A percentile compares a stretch with the other conserved stretches of the same genome.
phyloP scores from a whole-genome alignment of 2,797 vertebrate genomes.

The Denticeps clupeoides region DNA sequence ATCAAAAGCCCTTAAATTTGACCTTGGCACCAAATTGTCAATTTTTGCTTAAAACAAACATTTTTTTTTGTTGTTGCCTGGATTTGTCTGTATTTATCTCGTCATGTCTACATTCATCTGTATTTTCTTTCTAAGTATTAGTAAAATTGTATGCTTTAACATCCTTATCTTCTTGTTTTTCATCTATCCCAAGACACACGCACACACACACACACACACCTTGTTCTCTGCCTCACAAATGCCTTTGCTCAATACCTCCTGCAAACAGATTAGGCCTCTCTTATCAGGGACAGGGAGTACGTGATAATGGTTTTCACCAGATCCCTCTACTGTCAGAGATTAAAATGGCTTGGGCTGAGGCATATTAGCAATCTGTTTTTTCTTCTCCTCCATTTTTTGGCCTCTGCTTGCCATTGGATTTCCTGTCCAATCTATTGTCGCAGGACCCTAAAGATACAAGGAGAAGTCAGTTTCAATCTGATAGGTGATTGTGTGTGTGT shows the following conservation, averaged over 20 bases:
- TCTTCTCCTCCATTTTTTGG: slow-evolving; percentile 47
- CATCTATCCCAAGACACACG: slow-evolving; percentile 34
- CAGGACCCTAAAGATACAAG: slow-evolving; percentile 76
- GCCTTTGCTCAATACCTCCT: slow-evolving; percentile 85
- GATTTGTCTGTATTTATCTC: no score
- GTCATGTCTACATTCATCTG: no score
- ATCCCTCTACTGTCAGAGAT: slow-evolving; percentile 87
- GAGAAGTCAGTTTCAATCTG: slow-evolving; percentile 86
- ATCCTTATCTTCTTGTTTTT: slow-evolving; percentile 56
- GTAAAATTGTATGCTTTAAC: slow-evolving; percentile 42
- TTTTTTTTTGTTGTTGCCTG: no score
- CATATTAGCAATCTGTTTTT: slow-evolving; percentile 63
- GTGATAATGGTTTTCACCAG: slow-evolving; percentile 96
- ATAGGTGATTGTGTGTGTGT: slow-evolving; percentile 74
- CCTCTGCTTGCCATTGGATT: slow-evolving; percentile 75
- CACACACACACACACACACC: slow-evolving; percentile 26
- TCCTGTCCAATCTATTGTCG: slow-evolving; percentile 82
- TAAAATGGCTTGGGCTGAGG: slow-evolving; percentile 68
- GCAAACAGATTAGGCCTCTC: slow-evolving; percentile 87
- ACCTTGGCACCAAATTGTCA: no score
- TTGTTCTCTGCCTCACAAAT: slow-evolving; percentile 65
- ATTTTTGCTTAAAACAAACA: no score
- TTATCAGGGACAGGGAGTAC: slow-evolving; percentile 81
- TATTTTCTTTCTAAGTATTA: no score
- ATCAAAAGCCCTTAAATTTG: no score